phyloP scores from a whole-genome alignment of 2,113 vertebrate genomes.

The Leptocoma aspasia region DNA sequence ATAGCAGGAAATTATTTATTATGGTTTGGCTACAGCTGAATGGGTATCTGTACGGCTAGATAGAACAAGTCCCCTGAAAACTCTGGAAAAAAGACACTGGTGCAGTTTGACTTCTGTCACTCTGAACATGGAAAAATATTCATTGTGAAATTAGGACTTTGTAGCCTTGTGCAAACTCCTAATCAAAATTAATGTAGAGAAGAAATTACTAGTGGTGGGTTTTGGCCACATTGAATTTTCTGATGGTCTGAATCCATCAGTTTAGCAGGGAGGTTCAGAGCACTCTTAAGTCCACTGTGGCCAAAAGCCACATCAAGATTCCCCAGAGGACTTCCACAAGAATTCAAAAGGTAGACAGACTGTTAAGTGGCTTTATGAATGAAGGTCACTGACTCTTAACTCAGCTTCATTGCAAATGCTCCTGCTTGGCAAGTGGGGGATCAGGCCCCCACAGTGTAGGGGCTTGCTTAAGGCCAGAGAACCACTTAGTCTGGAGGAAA shows the following conservation, averaged over 20 bases:
- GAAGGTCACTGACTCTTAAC: neutral
- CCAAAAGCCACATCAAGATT: neutral
- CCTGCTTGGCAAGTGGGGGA: neutral
- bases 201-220: neutral
- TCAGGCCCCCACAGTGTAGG: neutral
- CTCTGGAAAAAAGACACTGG: neutral
- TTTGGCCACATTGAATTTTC: neutral
- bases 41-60: neutral
- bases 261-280: neutral
- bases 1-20: neutral
- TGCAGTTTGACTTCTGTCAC: neutral
- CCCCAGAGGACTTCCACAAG: neutral
- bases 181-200: neutral
- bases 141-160: neutral
- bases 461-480: neutral
- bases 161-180: neutral
- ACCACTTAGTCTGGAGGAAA: neutral
- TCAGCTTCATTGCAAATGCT: neutral
- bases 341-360: neutral
- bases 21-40: neutral
- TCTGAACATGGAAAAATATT: neutral
- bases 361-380: neutral
- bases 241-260: neutral
- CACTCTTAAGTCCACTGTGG: neutral
- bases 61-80: neutral